A percentile compares a stretch with the other conserved stretches of the same genome.
Conservation (phyloP, 2,113 vertebrate species). For the Ochotona curzoniae region DNA sequence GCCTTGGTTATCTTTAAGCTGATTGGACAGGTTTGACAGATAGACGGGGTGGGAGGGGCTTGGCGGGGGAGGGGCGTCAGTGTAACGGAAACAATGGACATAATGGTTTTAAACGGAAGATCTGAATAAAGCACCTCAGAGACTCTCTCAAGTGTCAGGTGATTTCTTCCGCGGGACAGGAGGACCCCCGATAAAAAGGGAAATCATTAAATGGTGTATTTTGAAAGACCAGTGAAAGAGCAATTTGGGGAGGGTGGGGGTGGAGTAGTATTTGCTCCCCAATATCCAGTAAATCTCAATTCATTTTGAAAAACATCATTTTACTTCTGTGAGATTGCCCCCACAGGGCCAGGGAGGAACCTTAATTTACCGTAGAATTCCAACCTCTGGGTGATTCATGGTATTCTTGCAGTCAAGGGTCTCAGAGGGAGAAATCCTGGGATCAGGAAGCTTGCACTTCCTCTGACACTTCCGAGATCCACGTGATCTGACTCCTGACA, state of each 20-base stretch:
- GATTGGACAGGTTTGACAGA: no score
- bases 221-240: neutral
- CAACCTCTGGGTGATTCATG: neutral
- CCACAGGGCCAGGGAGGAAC: neutral
- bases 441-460: neutral
- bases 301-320: constrained; percentile 22
- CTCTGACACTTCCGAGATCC: neutral
- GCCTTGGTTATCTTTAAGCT: no score
- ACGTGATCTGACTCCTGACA: neutral
- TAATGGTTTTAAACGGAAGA: no score
- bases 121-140: no score
- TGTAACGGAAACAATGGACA: no score
- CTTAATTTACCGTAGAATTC: neutral
- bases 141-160: no score
- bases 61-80: no score
- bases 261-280: neutral
- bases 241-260: neutral
- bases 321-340: neutral
- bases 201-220: neutral
- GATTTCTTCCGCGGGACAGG: no score
- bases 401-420: neutral
- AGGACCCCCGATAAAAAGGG: no score
- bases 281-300: neutral
- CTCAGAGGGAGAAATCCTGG: neutral
- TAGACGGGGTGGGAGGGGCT: no score